Evolutionary conservation across 1,140 invertebrate species (phyloP), one percentile per base, ranked within the genome.

Genomic region (Parapsyche elsis): DNA sequence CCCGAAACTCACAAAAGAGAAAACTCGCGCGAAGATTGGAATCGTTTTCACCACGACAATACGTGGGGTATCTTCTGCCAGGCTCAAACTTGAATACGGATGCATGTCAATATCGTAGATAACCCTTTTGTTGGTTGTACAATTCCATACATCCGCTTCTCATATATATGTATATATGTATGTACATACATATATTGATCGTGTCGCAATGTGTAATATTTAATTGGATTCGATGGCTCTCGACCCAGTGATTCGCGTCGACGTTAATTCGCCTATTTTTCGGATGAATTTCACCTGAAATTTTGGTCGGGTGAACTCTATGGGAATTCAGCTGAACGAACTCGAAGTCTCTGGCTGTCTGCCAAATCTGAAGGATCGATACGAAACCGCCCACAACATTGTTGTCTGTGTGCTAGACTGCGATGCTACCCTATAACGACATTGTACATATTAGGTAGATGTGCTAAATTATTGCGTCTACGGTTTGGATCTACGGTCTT

Each of bases 1-100:
- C 64, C 64, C 64, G 12, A 24, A 67, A 67, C 16, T 57, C 73
- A 49, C 49, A 49, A 46, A 75, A 75, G 73, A 49, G 73, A 75
- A 75, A 75, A 75, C 49, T 26, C n/a, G 23, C 16, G 49, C 49
- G n/a, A 75, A 49, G 44, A 75, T 67, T 24, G 46, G 49, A 46
- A 75, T 75, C 73, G 73, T 75, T 75, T 75, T 75, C 73, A 30
- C 71, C 44, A 46, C 44, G 19, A 26, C 14, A 19, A 24, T 1
- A 21, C 21, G 21, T 61, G 21, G 9, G 9, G 64, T 26, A 53
- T 53, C 16, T 5, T 53, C n/a, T n/a, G n/a, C n/a, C n/a, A n/a
- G n/a, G n/a, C n/a, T n/a, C n/a, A n/a, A n/a, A n/a, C n/a, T n/a
- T n/a, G n/a, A 38, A 38, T 38, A 38, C 7, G 30, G n/a, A n/a